A percentile compares a stretch with the other conserved stretches of the same genome.
Conservation (phyloP, 2,888 invertebrate genomes). For the Pandemis cinnamomeana region DNA sequence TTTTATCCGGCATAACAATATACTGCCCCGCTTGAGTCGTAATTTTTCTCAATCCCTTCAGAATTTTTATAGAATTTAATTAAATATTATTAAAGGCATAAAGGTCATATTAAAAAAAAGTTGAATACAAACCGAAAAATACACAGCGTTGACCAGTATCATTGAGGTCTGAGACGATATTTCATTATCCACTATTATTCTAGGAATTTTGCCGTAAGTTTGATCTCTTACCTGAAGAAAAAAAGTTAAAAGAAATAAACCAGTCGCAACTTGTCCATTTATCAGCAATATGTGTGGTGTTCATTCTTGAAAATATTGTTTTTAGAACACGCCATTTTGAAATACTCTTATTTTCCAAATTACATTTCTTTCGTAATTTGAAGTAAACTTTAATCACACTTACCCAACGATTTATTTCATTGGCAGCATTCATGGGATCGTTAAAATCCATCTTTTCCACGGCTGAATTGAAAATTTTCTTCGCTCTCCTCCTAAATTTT, state of each 20-base stretch:
- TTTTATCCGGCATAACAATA: too few species aligned
- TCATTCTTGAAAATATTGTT: background rate
- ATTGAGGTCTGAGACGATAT: slow-evolving; percentile 82
- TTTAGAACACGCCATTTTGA: background rate
- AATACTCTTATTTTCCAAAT: background rate
- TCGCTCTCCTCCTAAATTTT: slow-evolving; percentile 14
- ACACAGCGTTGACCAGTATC: slow-evolving; percentile 91
- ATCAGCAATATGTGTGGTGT: background rate
- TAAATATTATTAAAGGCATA: background rate
- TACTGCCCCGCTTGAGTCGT: too few species aligned
- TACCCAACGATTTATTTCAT: slow-evolving; percentile 88
- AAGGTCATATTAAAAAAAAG: background rate
- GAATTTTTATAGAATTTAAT: too few species aligned
- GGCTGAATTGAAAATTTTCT: slow-evolving; percentile 32
- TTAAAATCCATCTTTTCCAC: slow-evolving; percentile 31
- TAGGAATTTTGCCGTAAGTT: slow-evolving; percentile 90
- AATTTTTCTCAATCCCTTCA: too few species aligned
- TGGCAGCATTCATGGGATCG: slow-evolving; percentile 11
- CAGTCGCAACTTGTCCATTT: background rate
- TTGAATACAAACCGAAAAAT: slow-evolving; percentile 86
- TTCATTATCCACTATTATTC: slow-evolving; percentile 84
- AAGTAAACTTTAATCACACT: slow-evolving; percentile 1
- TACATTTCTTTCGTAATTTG: background rate
- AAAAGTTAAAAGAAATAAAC: background rate
- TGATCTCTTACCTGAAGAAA: slow-evolving; percentile 79